phyloP scores from a whole-genome alignment of 2,113 vertebrate species.

The Campylomormyrus tamandua region DNA sequence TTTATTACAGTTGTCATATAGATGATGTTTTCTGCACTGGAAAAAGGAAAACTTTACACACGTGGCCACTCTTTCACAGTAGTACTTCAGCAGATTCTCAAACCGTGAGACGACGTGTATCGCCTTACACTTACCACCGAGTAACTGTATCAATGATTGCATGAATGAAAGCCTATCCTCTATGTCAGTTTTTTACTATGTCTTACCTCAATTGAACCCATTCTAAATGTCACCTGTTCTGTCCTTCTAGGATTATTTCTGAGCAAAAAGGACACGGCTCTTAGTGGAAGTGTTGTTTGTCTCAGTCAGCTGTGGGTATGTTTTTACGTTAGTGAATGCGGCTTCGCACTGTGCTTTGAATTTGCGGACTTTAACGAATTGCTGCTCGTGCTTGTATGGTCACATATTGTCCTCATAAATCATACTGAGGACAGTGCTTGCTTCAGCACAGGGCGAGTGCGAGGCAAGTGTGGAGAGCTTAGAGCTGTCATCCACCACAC shows the following conservation, averaged over 20 bases:
- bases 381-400: not conserved
- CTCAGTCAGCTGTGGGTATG: not conserved
- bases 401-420: slow-evolving; percentile 5
- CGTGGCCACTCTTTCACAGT: not conserved
- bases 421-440: not conserved
- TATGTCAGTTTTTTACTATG: not conserved
- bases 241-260: not conserved
- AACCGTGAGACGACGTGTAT: not conserved
- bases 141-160: slow-evolving; percentile 12
- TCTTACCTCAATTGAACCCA: not conserved
- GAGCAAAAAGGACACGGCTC: not conserved
- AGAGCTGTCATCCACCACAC: not conserved
- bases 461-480: not conserved
- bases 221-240: not conserved
- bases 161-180: slow-evolving; percentile 14
- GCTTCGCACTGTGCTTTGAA: not conserved
- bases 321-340: not conserved
- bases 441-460: not conserved
- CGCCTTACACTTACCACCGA: slow-evolving; percentile 10
- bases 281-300: not conserved
- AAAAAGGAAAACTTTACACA: not conserved
- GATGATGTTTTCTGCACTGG: not conserved
- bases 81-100: slow-evolving; percentile 20
- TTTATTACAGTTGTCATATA: not conserved
- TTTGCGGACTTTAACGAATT: not conserved